These are phyloP conservation scores for Penaeus monodon DNA, from an alignment of 2,888 invertebrate species.

Conservation along the genomic window DNA sequence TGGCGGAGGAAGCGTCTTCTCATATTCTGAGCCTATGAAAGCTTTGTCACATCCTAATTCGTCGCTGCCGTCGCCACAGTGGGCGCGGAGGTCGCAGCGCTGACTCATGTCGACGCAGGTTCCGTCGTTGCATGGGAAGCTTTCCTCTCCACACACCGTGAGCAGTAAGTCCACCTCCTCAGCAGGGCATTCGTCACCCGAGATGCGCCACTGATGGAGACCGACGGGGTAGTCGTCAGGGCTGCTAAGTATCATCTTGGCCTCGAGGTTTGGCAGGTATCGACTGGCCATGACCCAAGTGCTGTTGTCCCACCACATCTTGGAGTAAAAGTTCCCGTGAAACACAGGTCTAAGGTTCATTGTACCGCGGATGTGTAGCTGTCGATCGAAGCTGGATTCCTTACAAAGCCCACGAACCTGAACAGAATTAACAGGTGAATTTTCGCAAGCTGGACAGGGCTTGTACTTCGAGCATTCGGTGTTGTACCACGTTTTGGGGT, in stretches of 20 bases:
- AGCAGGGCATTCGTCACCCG: constrained; percentile 30
- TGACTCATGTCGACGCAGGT: constrained; percentile 72
- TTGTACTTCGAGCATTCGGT: too few relatives aligned
- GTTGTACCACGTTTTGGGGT: too few relatives aligned
- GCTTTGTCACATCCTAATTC: not conserved
- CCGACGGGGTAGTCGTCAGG: constrained; percentile 38
- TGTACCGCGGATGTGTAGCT: constrained; percentile 28
- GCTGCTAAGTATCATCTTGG: constrained; percentile 19
- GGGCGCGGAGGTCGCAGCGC: constrained; percentile 38
- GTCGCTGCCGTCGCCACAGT: constrained; percentile 45
- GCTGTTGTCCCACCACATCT: constrained; percentile 26
- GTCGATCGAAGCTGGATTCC: constrained; percentile 29
- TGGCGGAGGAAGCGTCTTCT: too few relatives aligned
- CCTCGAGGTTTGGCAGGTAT: constrained; percentile 9
- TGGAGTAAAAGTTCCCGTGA: constrained; percentile 28
- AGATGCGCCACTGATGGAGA: constrained; percentile 27
- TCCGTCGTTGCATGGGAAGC: constrained; percentile 75
- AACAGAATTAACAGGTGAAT: not conserved
- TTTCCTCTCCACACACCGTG: constrained; percentile 68
- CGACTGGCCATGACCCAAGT: constrained; percentile 38
- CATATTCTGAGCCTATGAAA: too few relatives aligned
- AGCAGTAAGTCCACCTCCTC: constrained; percentile 65
- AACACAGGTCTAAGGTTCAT: constrained; percentile 31
- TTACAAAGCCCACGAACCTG: constrained; percentile 33
- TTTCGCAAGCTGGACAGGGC: too few relatives aligned